Percentiles rank a stretch among this genome's conserved stretches.
These are phyloP conservation scores for Spea multiplicata DNA, from an alignment of 2,113 vertebrate genomes.

Conservation along the genomic window DNA sequence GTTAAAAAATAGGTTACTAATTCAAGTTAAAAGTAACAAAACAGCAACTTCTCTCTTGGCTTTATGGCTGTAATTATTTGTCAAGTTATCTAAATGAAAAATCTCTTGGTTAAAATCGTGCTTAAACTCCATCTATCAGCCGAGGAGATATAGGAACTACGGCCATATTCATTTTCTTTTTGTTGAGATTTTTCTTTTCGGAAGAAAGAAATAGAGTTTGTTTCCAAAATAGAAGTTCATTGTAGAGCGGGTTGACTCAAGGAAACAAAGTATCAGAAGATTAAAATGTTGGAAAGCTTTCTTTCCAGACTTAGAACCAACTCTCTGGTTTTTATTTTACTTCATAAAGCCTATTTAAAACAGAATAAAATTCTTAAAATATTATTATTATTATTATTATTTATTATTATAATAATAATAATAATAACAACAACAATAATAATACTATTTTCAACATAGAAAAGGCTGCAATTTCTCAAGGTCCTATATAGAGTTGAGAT, in stretches of 20 bases:
- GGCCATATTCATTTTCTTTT: slow-evolving; percentile 12
- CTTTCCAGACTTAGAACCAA: not conserved
- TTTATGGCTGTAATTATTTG: slow-evolving; percentile 19
- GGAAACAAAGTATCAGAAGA: slow-evolving; percentile 35
- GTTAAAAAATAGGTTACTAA: no score
- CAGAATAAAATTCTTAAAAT: no score
- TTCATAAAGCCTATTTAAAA: no score
- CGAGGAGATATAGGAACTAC: not conserved
- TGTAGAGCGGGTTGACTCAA: not conserved
- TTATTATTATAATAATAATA: no score
- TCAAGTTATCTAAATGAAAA: slow-evolving; percentile 34
- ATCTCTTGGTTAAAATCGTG: slow-evolving; percentile 8
- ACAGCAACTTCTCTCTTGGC: not conserved
- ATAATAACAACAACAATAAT: no score
- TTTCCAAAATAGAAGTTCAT: not conserved
- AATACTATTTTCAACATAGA: no score
- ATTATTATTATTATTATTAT: no score
- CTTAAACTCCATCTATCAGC: slow-evolving; percentile 15
- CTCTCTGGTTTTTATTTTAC: no score
- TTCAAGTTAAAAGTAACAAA: not conserved
- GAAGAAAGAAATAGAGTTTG: not conserved
- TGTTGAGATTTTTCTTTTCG: not conserved
- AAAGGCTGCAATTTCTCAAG: no score
- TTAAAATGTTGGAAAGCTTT: slow-evolving; percentile 4
- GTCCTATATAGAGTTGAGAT: no score